Conservation (phyloP, 2,797 vertebrate species). For the Falco cherrug region DNA sequence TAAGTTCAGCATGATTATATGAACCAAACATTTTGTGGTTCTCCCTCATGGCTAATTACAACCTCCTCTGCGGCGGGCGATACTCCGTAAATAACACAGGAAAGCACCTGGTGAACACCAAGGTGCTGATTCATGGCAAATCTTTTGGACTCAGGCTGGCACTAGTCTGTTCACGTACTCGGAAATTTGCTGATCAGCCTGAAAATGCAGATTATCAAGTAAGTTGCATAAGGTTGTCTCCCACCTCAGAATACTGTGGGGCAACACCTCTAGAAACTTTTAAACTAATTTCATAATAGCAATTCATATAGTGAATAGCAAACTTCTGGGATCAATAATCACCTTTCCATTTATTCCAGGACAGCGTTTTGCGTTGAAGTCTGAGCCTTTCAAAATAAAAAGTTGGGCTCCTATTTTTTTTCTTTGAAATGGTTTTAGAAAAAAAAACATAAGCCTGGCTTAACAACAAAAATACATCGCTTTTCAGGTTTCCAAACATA, state of each 20-base stretch:
- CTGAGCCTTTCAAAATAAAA: background rate
- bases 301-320: background rate
- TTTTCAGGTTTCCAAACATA: background rate
- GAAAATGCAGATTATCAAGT: slow-evolving; percentile 48
- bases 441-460: background rate
- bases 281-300: background rate
- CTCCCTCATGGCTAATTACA: slow-evolving; percentile 49
- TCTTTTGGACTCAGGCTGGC: slow-evolving; percentile 50
- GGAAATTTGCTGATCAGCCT: slow-evolving; percentile 62
- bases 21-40: slow-evolving; percentile 39
- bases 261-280: background rate
- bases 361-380: background rate
- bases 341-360: background rate
- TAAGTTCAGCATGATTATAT: slow-evolving; percentile 12
- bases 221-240: slow-evolving; percentile 47
- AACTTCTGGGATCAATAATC: background rate
- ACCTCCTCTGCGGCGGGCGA: slow-evolving; percentile 6
- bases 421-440: background rate
- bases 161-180: slow-evolving; percentile 62
- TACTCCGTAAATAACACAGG: slow-evolving; percentile 54
- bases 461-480: background rate
- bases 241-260: slow-evolving; percentile 27
- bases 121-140: slow-evolving; percentile 71
- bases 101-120: slow-evolving; percentile 59
- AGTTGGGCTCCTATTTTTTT: rapidly evolving